Conservation (phyloP, 2,797 vertebrate genomes). For the Xiphophorus birchmanni region DNA sequence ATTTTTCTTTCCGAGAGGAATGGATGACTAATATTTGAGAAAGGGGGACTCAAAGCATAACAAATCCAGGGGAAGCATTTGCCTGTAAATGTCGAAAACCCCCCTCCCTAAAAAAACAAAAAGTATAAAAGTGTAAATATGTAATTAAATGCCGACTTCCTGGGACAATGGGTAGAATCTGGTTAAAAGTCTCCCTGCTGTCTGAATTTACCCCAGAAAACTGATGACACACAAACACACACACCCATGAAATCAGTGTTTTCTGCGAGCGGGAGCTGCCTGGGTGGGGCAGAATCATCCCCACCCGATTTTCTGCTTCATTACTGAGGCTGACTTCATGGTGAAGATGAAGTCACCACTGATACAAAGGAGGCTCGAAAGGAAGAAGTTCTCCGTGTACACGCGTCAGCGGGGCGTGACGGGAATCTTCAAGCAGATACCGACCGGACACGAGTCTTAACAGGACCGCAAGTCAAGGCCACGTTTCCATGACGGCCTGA, state of each 20-base stretch:
- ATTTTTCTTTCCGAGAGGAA: conserved; percentile 29
- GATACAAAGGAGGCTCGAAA: conserved; percentile 35
- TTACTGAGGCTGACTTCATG: conserved; percentile 82
- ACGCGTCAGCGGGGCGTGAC: neutral
- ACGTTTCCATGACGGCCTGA: conserved; percentile 24
- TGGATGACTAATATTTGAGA: conserved; percentile 27
- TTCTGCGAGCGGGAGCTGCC: conserved; percentile 25
- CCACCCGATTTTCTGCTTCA: conserved; percentile 48
- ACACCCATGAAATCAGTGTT: conserved; percentile 27
- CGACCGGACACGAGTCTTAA: too few relatives aligned
- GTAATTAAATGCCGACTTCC: conserved; percentile 64
- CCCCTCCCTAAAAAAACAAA: too few relatives aligned
- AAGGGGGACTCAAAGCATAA: conserved; percentile 43
- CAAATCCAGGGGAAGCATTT: conserved; percentile 41
- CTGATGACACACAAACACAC: conserved; percentile 1
- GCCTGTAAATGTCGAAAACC: conserved; percentile 61
- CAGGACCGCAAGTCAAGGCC: conserved; percentile 20
- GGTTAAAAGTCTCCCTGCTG: conserved; percentile 58
- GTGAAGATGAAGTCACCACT: conserved; percentile 72
- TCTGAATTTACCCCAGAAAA: conserved; percentile 55
- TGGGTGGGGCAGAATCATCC: conserved; percentile 53
- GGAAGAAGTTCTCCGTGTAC: conserved; percentile 15
- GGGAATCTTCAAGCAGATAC: neutral
- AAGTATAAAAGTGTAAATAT: neutral
- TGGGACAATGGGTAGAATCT: conserved; percentile 73